Percentiles rank a stretch among this genome's conserved stretches.
These are phyloP conservation scores for Picus viridis DNA, from an alignment of 2,797 vertebrate genomes.

Conservation along the genomic window DNA sequence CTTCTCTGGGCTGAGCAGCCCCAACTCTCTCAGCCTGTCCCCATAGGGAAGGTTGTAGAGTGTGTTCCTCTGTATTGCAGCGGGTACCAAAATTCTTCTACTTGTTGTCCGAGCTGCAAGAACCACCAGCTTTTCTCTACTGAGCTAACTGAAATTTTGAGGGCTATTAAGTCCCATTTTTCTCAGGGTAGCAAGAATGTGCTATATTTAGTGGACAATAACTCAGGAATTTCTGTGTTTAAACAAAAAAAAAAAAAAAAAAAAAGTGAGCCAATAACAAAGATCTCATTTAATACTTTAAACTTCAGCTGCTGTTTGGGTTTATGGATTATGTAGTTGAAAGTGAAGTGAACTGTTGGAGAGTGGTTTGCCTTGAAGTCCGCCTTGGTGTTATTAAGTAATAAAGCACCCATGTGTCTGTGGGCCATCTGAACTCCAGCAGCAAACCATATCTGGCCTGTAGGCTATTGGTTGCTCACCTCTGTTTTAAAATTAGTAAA, in stretches of 20 bases:
- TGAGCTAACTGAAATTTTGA: background rate
- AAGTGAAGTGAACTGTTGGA: background rate
- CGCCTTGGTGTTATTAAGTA: background rate
- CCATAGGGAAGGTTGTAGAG: background rate
- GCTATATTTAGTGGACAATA: background rate
- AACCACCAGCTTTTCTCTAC: background rate
- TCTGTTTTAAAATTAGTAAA: constrained; percentile 63
- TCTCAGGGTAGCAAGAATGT: background rate
- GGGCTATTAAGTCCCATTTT: background rate
- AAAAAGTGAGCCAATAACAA: background rate
- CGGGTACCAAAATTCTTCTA: background rate
- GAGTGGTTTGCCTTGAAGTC: background rate
- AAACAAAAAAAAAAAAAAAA: background rate
- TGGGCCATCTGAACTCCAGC: constrained; percentile 35
- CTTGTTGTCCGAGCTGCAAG: background rate
- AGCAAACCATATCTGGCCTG: constrained; percentile 51
- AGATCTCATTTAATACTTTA: background rate
- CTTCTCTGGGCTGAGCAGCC: too few species aligned
- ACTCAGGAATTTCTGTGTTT: background rate
- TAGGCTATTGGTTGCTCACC: constrained; percentile 65
- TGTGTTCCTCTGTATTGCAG: background rate
- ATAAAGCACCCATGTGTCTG: background rate
- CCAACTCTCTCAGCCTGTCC: too few species aligned
- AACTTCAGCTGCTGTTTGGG: background rate
- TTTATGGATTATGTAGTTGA: background rate